Evolutionary conservation across 2,888 invertebrate species (phyloP).

Genomic region (Polia nebulosa): DNA sequence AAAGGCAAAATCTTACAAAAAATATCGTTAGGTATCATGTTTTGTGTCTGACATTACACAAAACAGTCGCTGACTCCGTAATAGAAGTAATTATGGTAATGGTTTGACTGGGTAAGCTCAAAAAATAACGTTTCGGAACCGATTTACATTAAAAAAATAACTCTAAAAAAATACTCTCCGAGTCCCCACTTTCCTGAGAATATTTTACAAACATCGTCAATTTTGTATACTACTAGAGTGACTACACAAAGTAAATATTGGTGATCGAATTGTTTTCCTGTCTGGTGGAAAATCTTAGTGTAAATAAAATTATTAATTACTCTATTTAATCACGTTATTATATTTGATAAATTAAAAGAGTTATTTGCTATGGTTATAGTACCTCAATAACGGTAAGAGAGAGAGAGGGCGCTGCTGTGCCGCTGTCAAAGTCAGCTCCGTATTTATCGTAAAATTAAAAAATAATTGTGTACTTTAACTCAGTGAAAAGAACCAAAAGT

Average conservation of each 20-base stretch:
- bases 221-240: neutral
- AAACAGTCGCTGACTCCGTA: constrained; percentile 22
- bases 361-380: too few species aligned
- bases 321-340: too few species aligned
- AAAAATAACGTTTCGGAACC: constrained; percentile 30
- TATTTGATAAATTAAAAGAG: too few species aligned
- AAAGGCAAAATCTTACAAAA: neutral
- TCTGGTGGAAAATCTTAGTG: neutral
- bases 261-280: neutral
- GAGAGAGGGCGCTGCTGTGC: too few species aligned
- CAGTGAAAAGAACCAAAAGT: too few species aligned
- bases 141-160: constrained; percentile 5
- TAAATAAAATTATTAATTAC: too few species aligned
- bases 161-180: neutral
- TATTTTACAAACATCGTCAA: neutral
- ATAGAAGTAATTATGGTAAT: constrained; percentile 46
- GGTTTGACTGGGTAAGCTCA: constrained; percentile 34
- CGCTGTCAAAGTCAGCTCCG: too few species aligned
- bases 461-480: too few species aligned
- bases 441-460: too few species aligned
- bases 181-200: too few species aligned
- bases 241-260: neutral
- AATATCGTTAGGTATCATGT: neutral
- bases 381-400: too few species aligned
- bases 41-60: constrained; percentile 34